These are phyloP conservation scores for Stenoptilia bipunctidactyla DNA, from an alignment of 2,888 invertebrate species.

Conservation along the genomic window DNA sequence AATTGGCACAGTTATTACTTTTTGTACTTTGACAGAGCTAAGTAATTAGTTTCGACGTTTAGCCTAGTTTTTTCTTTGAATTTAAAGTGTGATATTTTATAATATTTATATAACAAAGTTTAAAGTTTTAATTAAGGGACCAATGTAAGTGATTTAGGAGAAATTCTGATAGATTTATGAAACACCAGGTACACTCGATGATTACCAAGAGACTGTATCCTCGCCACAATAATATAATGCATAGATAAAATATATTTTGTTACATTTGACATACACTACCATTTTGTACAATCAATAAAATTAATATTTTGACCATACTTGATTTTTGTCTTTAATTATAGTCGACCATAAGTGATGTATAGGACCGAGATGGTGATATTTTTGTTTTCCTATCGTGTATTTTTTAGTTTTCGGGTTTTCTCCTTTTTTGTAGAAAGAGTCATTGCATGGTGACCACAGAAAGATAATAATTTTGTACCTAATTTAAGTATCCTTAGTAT, in stretches of 20 bases:
- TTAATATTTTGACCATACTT: constrained; percentile 40
- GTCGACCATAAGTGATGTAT: constrained; percentile 21
- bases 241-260: constrained; percentile 39
- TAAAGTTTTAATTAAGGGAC: constrained; percentile 69
- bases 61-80: constrained; percentile 65
- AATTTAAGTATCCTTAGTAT: constrained; percentile 55
- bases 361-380: constrained; percentile 43
- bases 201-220: constrained; percentile 51
- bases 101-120: constrained; percentile 70
- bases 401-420: constrained; percentile 53
- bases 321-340: constrained; percentile 53
- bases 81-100: constrained; percentile 72
- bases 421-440: constrained; percentile 39
- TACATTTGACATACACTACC: constrained; percentile 39
- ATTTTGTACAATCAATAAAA: constrained; percentile 56
- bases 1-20: constrained; percentile 67
- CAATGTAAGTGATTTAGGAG: constrained; percentile 66
- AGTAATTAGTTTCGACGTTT: constrained; percentile 62
- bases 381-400: constrained; percentile 31
- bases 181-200: constrained; percentile 35
- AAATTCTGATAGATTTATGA: constrained; percentile 55
- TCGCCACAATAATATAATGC: constrained; percentile 31
- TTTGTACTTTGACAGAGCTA: constrained; percentile 65
- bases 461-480: constrained; percentile 68
- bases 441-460: constrained; percentile 58